Evolutionary conservation across 1,140 invertebrate species (phyloP).

Genomic region (Eurosta solidaginis): DNA sequence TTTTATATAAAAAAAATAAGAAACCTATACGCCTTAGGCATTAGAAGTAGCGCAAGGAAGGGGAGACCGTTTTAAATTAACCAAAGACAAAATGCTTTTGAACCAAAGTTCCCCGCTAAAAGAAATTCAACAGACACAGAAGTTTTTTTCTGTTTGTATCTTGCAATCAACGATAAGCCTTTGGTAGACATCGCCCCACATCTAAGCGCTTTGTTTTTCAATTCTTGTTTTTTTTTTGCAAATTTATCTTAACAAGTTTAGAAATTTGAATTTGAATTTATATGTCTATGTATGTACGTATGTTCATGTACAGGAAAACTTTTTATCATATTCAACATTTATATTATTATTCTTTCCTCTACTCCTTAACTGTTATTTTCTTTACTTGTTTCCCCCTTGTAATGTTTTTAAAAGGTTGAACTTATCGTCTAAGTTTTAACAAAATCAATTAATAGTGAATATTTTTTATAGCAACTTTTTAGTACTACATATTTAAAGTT

Average conservation of each 20-base stretch:
- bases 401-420: constrained; percentile 7
- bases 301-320: constrained; percentile 2
- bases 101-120: too few relatives aligned
- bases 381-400: not conserved
- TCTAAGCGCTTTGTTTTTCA: too few relatives aligned
- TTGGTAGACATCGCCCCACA: too few relatives aligned
- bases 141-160: too few relatives aligned
- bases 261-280: not conserved
- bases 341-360: not conserved
- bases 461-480: not conserved
- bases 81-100: too few relatives aligned
- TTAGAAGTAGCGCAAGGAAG: too few relatives aligned
- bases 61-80: too few relatives aligned
- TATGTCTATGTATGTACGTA: not conserved
- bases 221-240: too few relatives aligned
- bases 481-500: not conserved
- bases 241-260: too few relatives aligned
- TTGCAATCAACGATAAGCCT: too few relatives aligned
- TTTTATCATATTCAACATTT: not conserved
- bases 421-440: constrained; percentile 29
- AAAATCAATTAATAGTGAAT: constrained; percentile 7
- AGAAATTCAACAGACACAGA: too few relatives aligned
- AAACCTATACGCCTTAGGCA: not conserved
- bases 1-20: not conserved
- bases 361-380: not conserved